Percentiles rank a stretch among this genome's conserved stretches.
phyloP scores from a whole-genome alignment of 35 echinoderm and acorn worm genomes.

The Patiria miniata region DNA sequence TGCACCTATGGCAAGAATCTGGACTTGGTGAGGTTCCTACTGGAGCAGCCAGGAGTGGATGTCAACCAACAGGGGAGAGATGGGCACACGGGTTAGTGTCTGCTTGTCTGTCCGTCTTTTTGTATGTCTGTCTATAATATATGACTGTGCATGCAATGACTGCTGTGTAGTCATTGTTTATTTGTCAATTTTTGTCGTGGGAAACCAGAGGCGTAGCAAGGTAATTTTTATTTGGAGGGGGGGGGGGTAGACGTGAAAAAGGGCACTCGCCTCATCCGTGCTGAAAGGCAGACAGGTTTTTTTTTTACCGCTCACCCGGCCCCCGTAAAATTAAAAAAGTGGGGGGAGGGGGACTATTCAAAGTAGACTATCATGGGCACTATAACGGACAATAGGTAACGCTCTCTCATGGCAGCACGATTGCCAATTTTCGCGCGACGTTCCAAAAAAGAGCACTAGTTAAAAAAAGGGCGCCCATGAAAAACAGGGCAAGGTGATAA shows the following conservation, averaged over 20 bases:
- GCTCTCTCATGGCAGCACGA: background rate
- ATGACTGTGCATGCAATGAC: background rate
- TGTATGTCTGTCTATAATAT: background rate
- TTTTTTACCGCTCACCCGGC: background rate
- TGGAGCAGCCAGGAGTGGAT: slow-evolving; percentile 45
- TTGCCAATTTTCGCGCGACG: background rate
- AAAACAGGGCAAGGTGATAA: background rate
- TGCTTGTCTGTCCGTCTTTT: background rate
- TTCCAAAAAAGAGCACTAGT: background rate
- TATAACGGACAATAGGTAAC: too few relatives aligned
- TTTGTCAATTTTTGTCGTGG: background rate
- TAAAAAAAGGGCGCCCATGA: background rate
- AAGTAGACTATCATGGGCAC: too few relatives aligned
- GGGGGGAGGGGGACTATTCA: too few relatives aligned
- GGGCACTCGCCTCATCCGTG: too few relatives aligned
- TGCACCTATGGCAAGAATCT: slow-evolving; percentile 58
- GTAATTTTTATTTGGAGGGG: too few relatives aligned
- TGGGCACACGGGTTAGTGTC: slow-evolving; percentile 60
- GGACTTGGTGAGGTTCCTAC: slow-evolving; percentile 48
- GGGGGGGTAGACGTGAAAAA: too few relatives aligned
- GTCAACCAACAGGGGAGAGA: slow-evolving; percentile 59
- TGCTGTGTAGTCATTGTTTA: background rate
- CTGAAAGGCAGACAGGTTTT: too few relatives aligned
- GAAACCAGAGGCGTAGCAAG: too few relatives aligned
- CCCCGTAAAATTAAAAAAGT: background rate